Evolutionary conservation across 1,140 invertebrate species (phyloP).

Genomic region (Pogonognathellus flavescens): DNA sequence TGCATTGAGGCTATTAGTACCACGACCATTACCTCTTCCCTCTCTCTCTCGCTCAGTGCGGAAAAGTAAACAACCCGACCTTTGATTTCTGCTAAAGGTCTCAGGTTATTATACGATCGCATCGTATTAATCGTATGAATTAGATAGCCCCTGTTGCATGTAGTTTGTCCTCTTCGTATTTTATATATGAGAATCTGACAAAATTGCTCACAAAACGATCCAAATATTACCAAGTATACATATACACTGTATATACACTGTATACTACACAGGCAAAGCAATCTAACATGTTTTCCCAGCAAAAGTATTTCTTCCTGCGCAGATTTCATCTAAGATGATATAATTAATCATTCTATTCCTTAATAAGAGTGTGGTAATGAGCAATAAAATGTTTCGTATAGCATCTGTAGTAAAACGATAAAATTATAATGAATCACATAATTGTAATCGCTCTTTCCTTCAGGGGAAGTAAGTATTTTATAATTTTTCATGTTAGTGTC

Average conservation of each 20-base stretch:
- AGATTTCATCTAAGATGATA: constrained; percentile 23
- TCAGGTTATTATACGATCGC: constrained; percentile 23
- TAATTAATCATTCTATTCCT: constrained; percentile 19
- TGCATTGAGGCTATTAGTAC: too few relatives aligned
- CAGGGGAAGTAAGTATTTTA: constrained; percentile 1
- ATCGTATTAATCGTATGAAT: neutral
- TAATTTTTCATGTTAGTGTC: neutral
- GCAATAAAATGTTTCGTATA: constrained; percentile 27
- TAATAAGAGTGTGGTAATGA: constrained; percentile 18
- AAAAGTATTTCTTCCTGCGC: neutral
- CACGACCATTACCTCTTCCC: too few relatives aligned
- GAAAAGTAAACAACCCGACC: constrained; percentile 47
- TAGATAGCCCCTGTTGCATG: neutral
- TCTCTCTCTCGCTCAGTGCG: neutral
- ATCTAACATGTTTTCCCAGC: constrained; percentile 26
- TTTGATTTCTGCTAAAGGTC: neutral
- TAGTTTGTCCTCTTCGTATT: neutral
- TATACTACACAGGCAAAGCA: neutral
- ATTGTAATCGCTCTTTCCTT: neutral
- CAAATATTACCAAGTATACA: neutral
- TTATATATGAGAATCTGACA: neutral
- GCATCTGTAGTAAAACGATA: neutral
- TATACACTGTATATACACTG: neutral
- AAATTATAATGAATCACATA: constrained; percentile 13
- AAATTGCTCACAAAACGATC: neutral